Evolutionary conservation across 1,140 invertebrate species (phyloP).

Genomic region (Acromyrmex charruanus): DNA sequence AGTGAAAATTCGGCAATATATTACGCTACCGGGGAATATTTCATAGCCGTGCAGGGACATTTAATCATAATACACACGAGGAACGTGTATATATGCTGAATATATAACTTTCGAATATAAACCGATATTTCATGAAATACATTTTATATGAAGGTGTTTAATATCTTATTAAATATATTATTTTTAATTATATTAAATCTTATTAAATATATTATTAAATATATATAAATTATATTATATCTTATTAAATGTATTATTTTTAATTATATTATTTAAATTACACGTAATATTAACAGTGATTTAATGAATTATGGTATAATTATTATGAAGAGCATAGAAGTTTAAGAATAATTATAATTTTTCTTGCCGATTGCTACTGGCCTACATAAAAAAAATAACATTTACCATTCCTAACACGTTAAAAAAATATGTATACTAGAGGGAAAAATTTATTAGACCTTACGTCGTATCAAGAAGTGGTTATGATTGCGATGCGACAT

Average conservation of each 20-base stretch:
- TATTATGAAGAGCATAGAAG: not conserved
- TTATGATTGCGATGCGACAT: too few species aligned
- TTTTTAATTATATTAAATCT: not conserved
- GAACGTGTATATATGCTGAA: not conserved
- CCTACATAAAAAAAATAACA: too few species aligned
- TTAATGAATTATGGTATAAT: not conserved
- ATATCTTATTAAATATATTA: not conserved
- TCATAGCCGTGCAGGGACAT: not conserved
- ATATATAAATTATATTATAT: not conserved
- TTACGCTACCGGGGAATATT: not conserved
- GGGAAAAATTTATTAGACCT: too few species aligned
- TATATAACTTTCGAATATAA: constrained; percentile 21
- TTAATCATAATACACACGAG: not conserved
- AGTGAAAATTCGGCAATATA: constrained; percentile 1
- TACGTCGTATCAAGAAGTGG: too few species aligned
- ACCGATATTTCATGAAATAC: constrained; percentile 5
- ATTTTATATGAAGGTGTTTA: not conserved
- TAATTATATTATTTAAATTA: not conserved
- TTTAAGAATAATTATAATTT: not conserved
- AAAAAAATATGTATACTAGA: too few species aligned
- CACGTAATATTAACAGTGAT: not conserved
- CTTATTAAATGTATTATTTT: not conserved
- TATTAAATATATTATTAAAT: not conserved
- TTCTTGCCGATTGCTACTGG: too few species aligned
- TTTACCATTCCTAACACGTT: too few species aligned